Base-by-base conservation (phyloP, 2,888 invertebrate species). In the Andrena dorsata region DNA sequence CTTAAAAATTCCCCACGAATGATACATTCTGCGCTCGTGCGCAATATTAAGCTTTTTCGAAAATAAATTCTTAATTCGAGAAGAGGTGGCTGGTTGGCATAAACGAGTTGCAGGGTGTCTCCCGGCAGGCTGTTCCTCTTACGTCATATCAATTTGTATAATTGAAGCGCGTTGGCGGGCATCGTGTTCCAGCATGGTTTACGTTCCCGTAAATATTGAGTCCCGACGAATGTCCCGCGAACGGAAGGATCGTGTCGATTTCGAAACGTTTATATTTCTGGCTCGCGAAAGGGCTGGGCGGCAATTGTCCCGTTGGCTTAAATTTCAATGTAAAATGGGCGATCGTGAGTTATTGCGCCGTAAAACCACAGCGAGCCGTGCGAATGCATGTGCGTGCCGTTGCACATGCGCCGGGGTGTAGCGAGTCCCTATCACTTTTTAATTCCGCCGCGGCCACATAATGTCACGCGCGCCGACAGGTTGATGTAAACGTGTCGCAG, bases 291-390 rank as follows among this genome's bases (percentile, higher is more conserved):
- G 16, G 16, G 32, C n/a, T 20, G 51, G 8, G 8, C 6, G 23
- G 23, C 26, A 26, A 26, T 23, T 56, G 41, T 7, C 10, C 56
- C 35, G 69, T 65, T 79, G 23, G 61, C 32, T 68, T 64, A 70
- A 75, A 77, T 77, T 77, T 76, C 66, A 60, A 70, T 70, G 60
- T 49, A 74, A 56, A 56, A 77, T 60, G 63, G 65, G 16, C 51
- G 68, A 66, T 64, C 73, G 79, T 41, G 79, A 68, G 73, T 80
- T 79, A 73, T 83, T 73, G 69, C 26, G 32, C 63, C 71, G 71
- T 77, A 53, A 82, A 83, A 69, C 30, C 63, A 8, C 32, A 28
- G 10, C 13, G 49, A 64, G 13, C 28, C n/a, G n/a, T 32, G 53
- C 16, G 10, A 16, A 2, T 23, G 26, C 32, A 51, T 26, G 47